A percentile compares a stretch with the other conserved stretches of the same genome.
phyloP scores from a whole-genome alignment of 1,140 invertebrate species.

The Bombus ignitus region DNA sequence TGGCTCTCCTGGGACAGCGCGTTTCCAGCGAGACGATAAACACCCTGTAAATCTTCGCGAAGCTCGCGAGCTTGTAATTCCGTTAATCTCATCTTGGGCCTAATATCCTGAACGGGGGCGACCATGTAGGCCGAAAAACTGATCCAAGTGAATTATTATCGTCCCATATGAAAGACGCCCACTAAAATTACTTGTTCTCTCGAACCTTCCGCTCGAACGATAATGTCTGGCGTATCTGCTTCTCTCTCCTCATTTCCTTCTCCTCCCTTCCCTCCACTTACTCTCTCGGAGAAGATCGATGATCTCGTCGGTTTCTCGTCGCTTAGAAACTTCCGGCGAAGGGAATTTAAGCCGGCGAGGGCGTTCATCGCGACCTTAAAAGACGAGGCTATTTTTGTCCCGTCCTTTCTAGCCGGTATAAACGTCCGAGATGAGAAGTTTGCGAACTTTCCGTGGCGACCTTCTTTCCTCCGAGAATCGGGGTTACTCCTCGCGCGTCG shows the following conservation, averaged over 20 bases:
- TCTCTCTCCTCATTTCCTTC: background rate
- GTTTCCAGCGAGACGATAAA: background rate
- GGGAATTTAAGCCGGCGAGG: conserved; percentile 40
- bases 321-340: conserved; percentile 49
- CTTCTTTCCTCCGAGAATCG: conserved; percentile 29
- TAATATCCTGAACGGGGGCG: conserved; percentile 29
- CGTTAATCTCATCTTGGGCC: conserved; percentile 32
- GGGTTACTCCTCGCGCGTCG: background rate
- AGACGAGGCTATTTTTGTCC: conserved; percentile 61
- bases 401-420: conserved; percentile 30
- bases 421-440: conserved; percentile 58
- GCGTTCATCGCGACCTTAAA: conserved; percentile 60
- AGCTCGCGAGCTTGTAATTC: background rate
- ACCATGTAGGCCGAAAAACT: conserved; percentile 18
- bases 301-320: conserved; percentile 39
- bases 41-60: too few relatives aligned
- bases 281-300: conserved; percentile 47
- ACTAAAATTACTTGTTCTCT: conserved; percentile 37
- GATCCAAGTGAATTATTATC: conserved; percentile 56
- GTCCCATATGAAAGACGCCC: conserved; percentile 27
- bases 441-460: conserved; percentile 35
- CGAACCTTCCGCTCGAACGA: conserved; percentile 46
- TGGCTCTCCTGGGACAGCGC: background rate
- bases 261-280: background rate
- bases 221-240: conserved; percentile 25